A percentile compares a stretch with the other conserved stretches of the same genome.
These are phyloP conservation scores for Coptodon bakossiorum DNA, from an alignment of 2,113 vertebrate genomes.

Conservation along the genomic window DNA sequence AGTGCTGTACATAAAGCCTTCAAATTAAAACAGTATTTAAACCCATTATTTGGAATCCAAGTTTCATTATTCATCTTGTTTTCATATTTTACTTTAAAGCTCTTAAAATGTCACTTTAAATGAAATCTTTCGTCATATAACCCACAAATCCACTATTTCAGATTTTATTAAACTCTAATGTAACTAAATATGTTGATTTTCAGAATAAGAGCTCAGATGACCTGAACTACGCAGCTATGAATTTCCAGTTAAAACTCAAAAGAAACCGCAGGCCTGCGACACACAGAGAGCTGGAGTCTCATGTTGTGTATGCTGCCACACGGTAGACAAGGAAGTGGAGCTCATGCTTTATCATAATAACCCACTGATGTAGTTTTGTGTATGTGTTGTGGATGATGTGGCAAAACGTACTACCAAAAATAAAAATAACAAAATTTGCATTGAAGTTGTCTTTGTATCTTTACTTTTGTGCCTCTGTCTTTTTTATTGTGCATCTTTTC, in stretches of 20 bases:
- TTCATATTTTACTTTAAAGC: not conserved
- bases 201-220: not conserved
- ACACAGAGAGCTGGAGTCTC: not conserved
- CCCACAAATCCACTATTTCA: not conserved
- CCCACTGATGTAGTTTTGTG: not conserved
- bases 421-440: not conserved
- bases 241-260: not conserved
- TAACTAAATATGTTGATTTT: not conserved
- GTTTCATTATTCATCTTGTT: not conserved
- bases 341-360: not conserved
- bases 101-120: not conserved
- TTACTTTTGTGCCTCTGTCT: not conserved
- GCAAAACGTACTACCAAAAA: not conserved
- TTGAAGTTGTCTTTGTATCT: not conserved
- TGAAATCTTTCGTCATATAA: accelerated
- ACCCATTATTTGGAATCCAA: not conserved
- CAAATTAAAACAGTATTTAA: not conserved
- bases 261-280: accelerated
- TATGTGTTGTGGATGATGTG: not conserved
- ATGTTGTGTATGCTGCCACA: not conserved
- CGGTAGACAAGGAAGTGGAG: not conserved
- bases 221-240: not conserved
- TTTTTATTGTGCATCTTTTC: not conserved
- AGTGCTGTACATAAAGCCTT: accelerated
- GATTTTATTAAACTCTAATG: not conserved